Percentiles rank a stretch among this genome's conserved stretches.
phyloP scores from a whole-genome alignment of 2,113 vertebrate species.

The Tylochromis polylepis region DNA sequence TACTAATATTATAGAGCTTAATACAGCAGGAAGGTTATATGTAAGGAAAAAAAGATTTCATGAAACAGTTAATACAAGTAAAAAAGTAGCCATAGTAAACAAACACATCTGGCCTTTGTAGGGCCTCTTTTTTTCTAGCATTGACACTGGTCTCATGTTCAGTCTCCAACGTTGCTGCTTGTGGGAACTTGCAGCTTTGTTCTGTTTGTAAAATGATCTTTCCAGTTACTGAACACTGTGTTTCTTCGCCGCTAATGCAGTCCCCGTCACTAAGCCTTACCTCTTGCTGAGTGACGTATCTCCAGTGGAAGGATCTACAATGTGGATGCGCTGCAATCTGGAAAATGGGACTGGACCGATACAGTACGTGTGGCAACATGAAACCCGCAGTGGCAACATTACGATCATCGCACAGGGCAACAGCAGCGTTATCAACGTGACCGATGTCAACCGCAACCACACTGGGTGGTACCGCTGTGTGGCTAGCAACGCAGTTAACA shows the following conservation, averaged over 20 bases:
- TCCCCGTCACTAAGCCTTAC: constrained; percentile 81
- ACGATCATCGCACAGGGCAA: constrained; percentile 50
- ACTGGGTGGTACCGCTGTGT: constrained; percentile 83
- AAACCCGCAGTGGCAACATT: constrained; percentile 37
- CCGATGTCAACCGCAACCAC: constrained; percentile 74
- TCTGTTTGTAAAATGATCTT: neutral
- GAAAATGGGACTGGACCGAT: constrained; percentile 82
- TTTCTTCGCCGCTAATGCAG: constrained; percentile 44
- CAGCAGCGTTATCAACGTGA: constrained; percentile 62
- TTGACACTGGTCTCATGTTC: neutral
- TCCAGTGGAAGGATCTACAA: constrained; percentile 70
- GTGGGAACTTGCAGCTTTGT: neutral
- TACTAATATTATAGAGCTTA: neutral
- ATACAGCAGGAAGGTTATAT: neutral
- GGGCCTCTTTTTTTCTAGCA: neutral
- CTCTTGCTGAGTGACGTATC: constrained; percentile 71
- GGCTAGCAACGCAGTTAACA: constrained; percentile 79
- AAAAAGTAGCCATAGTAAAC: neutral
- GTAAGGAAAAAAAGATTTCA: too few species aligned
- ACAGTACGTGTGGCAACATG: constrained; percentile 78
- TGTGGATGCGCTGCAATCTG: constrained; percentile 75
- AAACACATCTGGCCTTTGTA: neutral
- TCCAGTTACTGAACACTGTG: neutral
- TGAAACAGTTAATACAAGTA: too few species aligned
- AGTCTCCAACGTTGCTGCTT: neutral